phyloP scores from a whole-genome alignment of 2,797 vertebrate species.

The Lerista edwardsae region DNA sequence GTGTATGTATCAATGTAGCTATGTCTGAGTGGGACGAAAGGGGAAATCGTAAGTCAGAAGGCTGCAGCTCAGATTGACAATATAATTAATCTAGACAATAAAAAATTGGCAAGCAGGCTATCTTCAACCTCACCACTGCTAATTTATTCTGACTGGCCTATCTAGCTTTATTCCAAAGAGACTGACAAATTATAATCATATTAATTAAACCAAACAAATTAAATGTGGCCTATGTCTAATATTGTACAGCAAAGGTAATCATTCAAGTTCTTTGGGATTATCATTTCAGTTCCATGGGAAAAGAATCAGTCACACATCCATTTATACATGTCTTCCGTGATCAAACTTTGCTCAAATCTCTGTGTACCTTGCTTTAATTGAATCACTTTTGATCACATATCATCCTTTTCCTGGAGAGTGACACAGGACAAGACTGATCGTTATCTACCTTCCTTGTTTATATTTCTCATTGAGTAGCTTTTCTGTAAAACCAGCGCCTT shows the following conservation, averaged over 20 bases:
- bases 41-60: neutral
- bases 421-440: neutral
- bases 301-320: slow-evolving; percentile 25
- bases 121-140: slow-evolving; percentile 22
- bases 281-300: slow-evolving; percentile 40
- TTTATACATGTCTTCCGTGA: slow-evolving; percentile 28
- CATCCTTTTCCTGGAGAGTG: neutral
- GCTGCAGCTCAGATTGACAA: neutral
- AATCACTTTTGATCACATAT: neutral
- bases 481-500: neutral
- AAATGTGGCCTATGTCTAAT: slow-evolving; percentile 16
- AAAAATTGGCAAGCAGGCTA: slow-evolving; percentile 6
- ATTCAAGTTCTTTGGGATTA: slow-evolving; percentile 9
- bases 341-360: slow-evolving; percentile 1
- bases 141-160: neutral
- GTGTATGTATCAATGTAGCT: neutral
- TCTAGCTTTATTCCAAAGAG: slow-evolving; percentile 18
- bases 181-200: slow-evolving; percentile 15
- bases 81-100: slow-evolving; percentile 10
- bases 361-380: neutral
- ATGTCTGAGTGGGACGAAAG: neutral
- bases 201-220: slow-evolving; percentile 43
- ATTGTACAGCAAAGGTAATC: slow-evolving; percentile 10
- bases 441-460: slow-evolving; percentile 37
- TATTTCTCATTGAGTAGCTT: slow-evolving; percentile 12